phyloP scores from a whole-genome alignment of 2,797 vertebrate species.

The Sitta carolinensis region DNA sequence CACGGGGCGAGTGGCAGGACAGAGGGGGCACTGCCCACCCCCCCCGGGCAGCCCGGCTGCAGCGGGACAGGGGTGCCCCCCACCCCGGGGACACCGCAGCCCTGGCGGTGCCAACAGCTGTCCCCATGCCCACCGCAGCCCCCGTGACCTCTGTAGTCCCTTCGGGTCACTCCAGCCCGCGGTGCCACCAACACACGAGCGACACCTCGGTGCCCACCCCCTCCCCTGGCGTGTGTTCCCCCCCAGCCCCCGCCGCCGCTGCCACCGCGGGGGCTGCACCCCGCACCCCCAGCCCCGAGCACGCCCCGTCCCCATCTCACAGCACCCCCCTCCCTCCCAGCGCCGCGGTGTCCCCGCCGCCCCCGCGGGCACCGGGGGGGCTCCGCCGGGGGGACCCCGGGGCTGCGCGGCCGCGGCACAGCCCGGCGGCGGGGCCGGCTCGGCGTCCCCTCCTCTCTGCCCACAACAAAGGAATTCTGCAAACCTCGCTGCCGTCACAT shows the following conservation, averaged over 20 bases:
- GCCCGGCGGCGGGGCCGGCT: not conserved
- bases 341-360: not conserved
- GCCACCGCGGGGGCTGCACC: not conserved
- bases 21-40: not conserved
- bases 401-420: not conserved
- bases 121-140: fast-evolving
- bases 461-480: conserved; percentile 63
- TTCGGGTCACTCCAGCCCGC: not conserved
- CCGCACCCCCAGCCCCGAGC: not conserved
- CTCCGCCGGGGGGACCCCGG: not conserved
- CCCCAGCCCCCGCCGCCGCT: too few relatives aligned
- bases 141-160: not conserved
- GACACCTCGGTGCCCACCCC: not conserved
- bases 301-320: not conserved
- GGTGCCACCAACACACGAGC: not conserved
- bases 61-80: fast-evolving
- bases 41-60: not conserved
- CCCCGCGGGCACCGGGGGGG: not conserved
- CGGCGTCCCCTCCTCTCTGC: conserved; percentile 42
- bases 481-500: conserved; percentile 36
- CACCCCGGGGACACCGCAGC: not conserved
- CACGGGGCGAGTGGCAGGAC: not conserved
- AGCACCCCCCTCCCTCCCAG: conserved; percentile 5
- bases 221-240: fast-evolving
- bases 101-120: not conserved